phyloP scores from a whole-genome alignment of 2,113 vertebrate species.

The Vireo altiloquus region DNA sequence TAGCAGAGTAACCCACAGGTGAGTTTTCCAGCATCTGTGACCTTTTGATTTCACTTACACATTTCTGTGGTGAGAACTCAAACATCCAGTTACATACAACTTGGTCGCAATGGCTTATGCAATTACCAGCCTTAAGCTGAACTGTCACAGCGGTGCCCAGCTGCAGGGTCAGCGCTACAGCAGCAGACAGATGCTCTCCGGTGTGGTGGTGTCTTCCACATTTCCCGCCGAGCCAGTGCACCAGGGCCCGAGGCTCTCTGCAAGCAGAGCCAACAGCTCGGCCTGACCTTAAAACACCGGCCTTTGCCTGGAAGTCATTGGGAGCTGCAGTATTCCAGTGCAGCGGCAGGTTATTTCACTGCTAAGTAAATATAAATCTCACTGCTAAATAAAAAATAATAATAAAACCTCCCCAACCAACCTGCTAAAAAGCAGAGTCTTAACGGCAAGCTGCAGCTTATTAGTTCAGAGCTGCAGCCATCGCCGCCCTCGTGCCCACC shows the following conservation, averaged over 20 bases:
- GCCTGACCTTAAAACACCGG: no score
- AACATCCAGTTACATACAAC: accelerated
- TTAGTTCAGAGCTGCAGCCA: neutral
- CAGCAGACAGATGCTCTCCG: neutral
- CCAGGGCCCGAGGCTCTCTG: neutral
- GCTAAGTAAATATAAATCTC: neutral
- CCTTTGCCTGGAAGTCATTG: no score
- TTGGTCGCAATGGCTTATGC: neutral
- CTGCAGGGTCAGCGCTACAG: neutral
- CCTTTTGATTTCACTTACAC: neutral
- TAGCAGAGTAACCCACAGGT: neutral
- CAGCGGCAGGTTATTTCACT: neutral
- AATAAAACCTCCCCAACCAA: neutral
- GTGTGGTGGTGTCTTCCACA: neutral
- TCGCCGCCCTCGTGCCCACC: no score
- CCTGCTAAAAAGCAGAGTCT: neutral
- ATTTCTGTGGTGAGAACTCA: neutral
- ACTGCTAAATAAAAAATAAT: neutral
- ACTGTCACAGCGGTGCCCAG: neutral
- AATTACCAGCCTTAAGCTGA: neutral
- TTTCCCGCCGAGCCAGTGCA: neutral
- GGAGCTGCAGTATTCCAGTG: neutral
- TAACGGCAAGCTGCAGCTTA: neutral
- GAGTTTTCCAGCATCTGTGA: neutral
- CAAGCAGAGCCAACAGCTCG: neutral